Base-by-base conservation (phyloP, 30 jellyfish, hydroid and myxozoan genomes). In the Chrysaora quinquecirrha region DNA sequence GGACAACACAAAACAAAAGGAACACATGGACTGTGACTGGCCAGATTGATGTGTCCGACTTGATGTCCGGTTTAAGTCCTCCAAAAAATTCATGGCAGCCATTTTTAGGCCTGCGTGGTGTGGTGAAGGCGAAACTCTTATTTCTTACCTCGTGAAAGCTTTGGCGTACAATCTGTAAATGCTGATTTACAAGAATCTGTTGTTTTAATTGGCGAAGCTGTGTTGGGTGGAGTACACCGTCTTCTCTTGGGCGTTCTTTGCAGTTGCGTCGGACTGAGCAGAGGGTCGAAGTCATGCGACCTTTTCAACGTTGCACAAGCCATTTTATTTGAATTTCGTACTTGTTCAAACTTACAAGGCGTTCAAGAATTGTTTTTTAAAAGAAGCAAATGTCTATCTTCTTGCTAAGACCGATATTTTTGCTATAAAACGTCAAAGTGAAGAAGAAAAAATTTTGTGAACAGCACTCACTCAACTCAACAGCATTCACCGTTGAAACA, bases 251-350 rank as follows among this genome's bases (percentile, higher is more conserved):
- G 85, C 81, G 85, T 48, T 35, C 89, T 74, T 58, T 83, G 86
- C 43, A 35, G 80, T 75, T 85, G 96, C 0, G 85, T 43, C 12
- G 96, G 96, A 79, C 96, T 85, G 34, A 76, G 35, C 66, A 84
- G 68, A 3, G 89, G 96, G 75, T 85, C 96, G 89, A 85, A 85
- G 61, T 85, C 96, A 32, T 74, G 54, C 25, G 96, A 85, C 25
- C 96, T 31, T 48, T 85, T 85, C 49, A 85, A 86, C 35, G 96
- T 85, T 28, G 96, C 96, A 85, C 96, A 85, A 54, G 96, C 96
- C 96, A 85, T 85, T 30, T 4, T 64, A 29, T 62, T 25, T 2
- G 68, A 52, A 9, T 9, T 43, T 16, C 16, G n/a, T n/a, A n/a
- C n/a, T n/a, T n/a, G n/a, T n/a, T n/a, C n/a, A n/a, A n/a, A n/a